Conservation (phyloP, 2,113 vertebrate species). For the Vombatus ursinus region DNA sequence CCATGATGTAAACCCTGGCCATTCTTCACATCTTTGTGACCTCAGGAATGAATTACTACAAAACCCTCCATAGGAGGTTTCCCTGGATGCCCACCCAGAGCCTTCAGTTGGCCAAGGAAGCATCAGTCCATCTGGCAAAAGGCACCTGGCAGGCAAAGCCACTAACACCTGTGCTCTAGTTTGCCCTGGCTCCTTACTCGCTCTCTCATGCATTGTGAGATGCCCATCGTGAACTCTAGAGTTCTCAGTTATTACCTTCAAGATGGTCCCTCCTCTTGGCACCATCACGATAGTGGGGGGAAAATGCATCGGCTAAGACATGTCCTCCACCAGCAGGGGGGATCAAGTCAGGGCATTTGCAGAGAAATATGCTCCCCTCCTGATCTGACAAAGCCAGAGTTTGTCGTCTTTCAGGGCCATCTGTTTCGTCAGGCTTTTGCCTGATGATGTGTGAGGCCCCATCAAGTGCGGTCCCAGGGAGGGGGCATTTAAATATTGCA, state of each 20-base stretch:
- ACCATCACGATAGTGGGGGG: neutral
- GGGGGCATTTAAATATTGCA: conserved; percentile 10
- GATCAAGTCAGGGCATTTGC: conserved; percentile 54
- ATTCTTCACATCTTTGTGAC: conserved; percentile 54
- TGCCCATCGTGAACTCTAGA: neutral
- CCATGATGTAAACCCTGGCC: conserved; percentile 28
- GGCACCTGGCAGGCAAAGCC: neutral
- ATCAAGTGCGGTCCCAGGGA: conserved; percentile 32
- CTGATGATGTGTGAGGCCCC: conserved; percentile 22
- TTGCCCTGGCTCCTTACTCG: conserved; percentile 45
- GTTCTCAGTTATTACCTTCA: neutral
- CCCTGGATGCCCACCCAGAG: conserved; percentile 68
- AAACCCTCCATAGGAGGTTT: neutral
- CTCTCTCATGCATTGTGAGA: conserved; percentile 32
- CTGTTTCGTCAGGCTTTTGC: conserved; percentile 62
- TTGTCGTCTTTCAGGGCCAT: conserved; percentile 67
- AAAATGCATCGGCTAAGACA: conserved; percentile 47
- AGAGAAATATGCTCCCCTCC: conserved; percentile 53
- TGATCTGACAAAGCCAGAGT: conserved; percentile 58
- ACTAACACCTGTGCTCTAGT: conserved; percentile 66
- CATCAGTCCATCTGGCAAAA: conserved; percentile 65
- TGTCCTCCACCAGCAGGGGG: conserved; percentile 38
- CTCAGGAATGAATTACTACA: conserved; percentile 61
- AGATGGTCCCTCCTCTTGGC: conserved; percentile 14
- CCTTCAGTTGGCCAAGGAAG: conserved; percentile 64